A percentile compares a stretch with the other conserved stretches of the same genome.
Evolutionary conservation across 1,140 invertebrate genomes (phyloP).

Genomic region (Cyclargus thomasi): DNA sequence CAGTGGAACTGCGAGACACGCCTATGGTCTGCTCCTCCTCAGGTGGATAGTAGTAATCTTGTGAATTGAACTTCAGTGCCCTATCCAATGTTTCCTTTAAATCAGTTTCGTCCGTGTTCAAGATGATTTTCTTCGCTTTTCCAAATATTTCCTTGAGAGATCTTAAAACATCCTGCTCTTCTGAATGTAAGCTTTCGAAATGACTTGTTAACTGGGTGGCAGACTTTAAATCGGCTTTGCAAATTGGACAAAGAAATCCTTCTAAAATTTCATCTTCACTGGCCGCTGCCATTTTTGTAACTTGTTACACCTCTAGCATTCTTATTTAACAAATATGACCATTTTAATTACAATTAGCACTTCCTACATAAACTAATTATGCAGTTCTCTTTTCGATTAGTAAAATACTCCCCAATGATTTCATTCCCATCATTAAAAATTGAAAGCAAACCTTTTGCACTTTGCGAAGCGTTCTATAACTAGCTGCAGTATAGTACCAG

Average conservation of each 20-base stretch:
- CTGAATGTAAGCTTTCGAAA: slow-evolving; percentile 91
- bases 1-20: slow-evolving; percentile 80
- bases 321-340: background rate
- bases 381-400: background rate
- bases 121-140: slow-evolving; percentile 92
- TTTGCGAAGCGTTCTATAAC: background rate
- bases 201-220: slow-evolving; percentile 88
- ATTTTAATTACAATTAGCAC: background rate
- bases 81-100: slow-evolving; percentile 75
- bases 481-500: too few species aligned
- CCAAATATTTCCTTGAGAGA: slow-evolving; percentile 93
- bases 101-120: slow-evolving; percentile 84
- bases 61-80: slow-evolving; percentile 64
- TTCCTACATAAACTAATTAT: background rate
- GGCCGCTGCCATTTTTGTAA: slow-evolving; percentile 47
- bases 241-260: slow-evolving; percentile 95
- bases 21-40: slow-evolving; percentile 82
- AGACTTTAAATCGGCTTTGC: slow-evolving; percentile 90
- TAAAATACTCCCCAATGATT: background rate
- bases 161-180: slow-evolving; percentile 92
- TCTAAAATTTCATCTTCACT: slow-evolving; percentile 83
- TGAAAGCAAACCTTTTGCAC: background rate
- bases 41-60: slow-evolving; percentile 46
- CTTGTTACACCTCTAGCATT: background rate
- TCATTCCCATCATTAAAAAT: background rate